A percentile compares a stretch with the other conserved stretches of the same genome.
Conservation (phyloP, 1,140 invertebrate genomes). For the Latrodectus geometricus region DNA sequence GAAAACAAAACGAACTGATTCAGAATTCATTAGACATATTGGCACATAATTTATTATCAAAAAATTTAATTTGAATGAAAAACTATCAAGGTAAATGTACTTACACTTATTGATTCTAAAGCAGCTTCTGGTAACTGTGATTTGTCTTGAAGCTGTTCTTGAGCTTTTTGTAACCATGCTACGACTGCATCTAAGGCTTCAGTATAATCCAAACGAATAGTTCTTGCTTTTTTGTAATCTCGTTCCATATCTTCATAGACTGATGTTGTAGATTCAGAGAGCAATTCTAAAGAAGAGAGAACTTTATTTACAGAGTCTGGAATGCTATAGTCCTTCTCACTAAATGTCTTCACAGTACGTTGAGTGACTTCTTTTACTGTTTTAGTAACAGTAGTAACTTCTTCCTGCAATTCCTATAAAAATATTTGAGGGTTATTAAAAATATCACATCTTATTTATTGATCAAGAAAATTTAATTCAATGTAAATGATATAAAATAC, state of each 20-base stretch:
- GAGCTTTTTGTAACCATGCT: conserved; percentile 83
- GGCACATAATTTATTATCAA: neutral
- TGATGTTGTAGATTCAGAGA: conserved; percentile 80
- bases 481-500: no score
- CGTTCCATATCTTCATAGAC: conserved; percentile 86
- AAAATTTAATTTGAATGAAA: no score
- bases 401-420: conserved; percentile 63
- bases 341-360: conserved; percentile 77
- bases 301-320: conserved; percentile 77
- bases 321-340: conserved; percentile 76
- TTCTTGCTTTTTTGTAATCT: conserved; percentile 85
- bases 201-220: conserved; percentile 82
- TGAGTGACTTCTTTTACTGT: conserved; percentile 72
- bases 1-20: neutral
- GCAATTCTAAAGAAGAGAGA: conserved; percentile 71
- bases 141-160: conserved; percentile 84
- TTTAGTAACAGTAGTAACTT: conserved; percentile 59
- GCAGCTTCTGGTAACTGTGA: conserved; percentile 81
- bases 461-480: no score
- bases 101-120: conserved; percentile 76
- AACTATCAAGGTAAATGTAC: neutral
- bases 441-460: neutral
- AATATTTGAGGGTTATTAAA: neutral
- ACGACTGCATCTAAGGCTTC: conserved; percentile 83
- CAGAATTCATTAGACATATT: neutral